These are phyloP conservation scores for Drosophila affinis DNA, from an alignment of 2,888 invertebrate genomes.

Conservation along the genomic window DNA sequence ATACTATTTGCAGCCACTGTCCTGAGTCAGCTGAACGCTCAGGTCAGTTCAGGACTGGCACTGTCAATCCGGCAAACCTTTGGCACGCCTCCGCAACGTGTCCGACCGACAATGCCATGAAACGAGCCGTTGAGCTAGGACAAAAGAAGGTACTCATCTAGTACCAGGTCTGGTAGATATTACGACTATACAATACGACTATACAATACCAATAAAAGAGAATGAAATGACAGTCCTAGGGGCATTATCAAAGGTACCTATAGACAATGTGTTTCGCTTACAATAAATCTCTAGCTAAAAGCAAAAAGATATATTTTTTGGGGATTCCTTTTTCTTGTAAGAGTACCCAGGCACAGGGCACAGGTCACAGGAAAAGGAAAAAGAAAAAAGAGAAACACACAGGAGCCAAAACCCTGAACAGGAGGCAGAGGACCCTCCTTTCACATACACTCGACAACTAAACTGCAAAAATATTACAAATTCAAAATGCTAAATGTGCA, in stretches of 20 bases:
- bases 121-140: slow-evolving; percentile 57
- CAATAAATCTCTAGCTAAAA: too few species aligned
- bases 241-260: too few species aligned
- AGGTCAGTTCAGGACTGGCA: slow-evolving; percentile 19
- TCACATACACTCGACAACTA: slow-evolving; percentile 59
- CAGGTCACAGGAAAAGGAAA: not conserved
- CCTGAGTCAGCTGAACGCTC: slow-evolving; percentile 17
- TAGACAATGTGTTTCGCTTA: too few species aligned
- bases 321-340: not conserved
- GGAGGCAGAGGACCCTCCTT: not conserved
- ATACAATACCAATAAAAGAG: not conserved
- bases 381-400: slow-evolving; percentile 2
- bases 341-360: not conserved
- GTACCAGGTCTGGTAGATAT: not conserved
- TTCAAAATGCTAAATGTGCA: slow-evolving; percentile 82
- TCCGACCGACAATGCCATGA: slow-evolving; percentile 48
- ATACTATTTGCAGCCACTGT: slow-evolving; percentile 64
- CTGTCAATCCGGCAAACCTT: slow-evolving; percentile 45
- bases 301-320: not conserved
- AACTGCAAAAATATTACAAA: slow-evolving; percentile 77
- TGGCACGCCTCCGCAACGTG: slow-evolving; percentile 45
- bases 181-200: not conserved
- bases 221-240: too few species aligned
- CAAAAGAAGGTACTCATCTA: slow-evolving; percentile 20
- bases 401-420: not conserved